A percentile compares a stretch with the other conserved stretches of the same genome.
These are phyloP conservation scores for Gallinago stenura DNA, from an alignment of 2,797 vertebrate species.

Conservation along the genomic window DNA sequence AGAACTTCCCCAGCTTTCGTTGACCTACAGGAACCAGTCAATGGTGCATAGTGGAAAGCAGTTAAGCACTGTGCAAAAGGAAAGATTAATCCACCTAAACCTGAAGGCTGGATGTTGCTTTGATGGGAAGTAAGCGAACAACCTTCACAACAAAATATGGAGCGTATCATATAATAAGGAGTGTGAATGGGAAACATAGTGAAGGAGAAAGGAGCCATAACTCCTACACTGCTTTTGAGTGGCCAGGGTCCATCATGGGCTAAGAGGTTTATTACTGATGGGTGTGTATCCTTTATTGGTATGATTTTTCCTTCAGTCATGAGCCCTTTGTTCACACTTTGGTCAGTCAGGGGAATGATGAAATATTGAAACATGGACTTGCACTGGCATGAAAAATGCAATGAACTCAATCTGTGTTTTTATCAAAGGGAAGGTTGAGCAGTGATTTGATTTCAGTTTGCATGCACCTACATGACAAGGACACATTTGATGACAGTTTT, in stretches of 20 bases:
- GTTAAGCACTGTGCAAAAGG: background rate
- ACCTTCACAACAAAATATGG: background rate
- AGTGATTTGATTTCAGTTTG: background rate
- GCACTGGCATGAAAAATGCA: background rate
- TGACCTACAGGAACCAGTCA: rapidly evolving
- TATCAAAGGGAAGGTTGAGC: background rate
- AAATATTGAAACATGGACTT: background rate
- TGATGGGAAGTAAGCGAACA: background rate
- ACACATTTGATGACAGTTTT: background rate
- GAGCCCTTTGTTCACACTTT: constrained; percentile 27
- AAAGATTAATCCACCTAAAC: background rate
- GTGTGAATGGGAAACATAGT: background rate
- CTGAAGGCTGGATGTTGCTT: background rate
- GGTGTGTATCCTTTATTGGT: background rate
- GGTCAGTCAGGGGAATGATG: constrained; percentile 26
- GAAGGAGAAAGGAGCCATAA: background rate
- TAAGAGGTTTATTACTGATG: background rate
- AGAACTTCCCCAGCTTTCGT: background rate
- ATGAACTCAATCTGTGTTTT: background rate
- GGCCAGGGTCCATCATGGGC: background rate
- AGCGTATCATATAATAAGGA: background rate
- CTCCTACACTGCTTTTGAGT: background rate
- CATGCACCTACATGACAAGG: background rate
- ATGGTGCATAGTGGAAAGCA: background rate
- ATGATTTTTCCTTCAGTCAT: constrained; percentile 11